Evolutionary conservation across 2,797 vertebrate genomes (phyloP).

Genomic region (Alfaro cultratus): DNA sequence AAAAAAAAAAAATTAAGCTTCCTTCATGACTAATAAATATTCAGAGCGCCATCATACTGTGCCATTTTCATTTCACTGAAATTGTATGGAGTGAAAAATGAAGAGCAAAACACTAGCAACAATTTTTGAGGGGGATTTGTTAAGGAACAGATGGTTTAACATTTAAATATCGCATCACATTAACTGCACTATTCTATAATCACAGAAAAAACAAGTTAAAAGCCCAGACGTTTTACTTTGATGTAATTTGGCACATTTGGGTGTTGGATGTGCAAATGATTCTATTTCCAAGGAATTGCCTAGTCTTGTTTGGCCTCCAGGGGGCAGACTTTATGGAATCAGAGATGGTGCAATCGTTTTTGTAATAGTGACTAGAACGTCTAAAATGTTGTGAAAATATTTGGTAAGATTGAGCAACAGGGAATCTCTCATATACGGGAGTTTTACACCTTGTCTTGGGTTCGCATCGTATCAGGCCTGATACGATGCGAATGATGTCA

Average conservation of each 20-base stretch:
- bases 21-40: slow-evolving; percentile 34
- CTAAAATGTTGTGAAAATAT: not conserved
- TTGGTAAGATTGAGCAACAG: not conserved
- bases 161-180: not conserved
- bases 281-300: not conserved
- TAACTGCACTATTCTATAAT: not conserved
- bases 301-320: not conserved
- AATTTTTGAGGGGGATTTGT: not conserved
- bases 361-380: not conserved
- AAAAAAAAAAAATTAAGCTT: slow-evolving; percentile 23
- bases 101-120: not conserved
- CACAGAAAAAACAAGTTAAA: not conserved
- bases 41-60: slow-evolving; percentile 25
- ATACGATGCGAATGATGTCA: too few relatives aligned
- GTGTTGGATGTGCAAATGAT: not conserved
- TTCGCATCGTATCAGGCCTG: not conserved
- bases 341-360: not conserved
- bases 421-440: not conserved
- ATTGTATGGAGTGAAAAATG: not conserved
- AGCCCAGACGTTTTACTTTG: not conserved
- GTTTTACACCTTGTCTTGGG: not conserved
- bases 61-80: slow-evolving; percentile 11
- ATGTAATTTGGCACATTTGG: not conserved
- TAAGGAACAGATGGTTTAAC: not conserved
- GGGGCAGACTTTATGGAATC: not conserved